These are phyloP conservation scores for Agapornis roseicollis DNA, from an alignment of 2,113 vertebrate species.

Conservation along the genomic window DNA sequence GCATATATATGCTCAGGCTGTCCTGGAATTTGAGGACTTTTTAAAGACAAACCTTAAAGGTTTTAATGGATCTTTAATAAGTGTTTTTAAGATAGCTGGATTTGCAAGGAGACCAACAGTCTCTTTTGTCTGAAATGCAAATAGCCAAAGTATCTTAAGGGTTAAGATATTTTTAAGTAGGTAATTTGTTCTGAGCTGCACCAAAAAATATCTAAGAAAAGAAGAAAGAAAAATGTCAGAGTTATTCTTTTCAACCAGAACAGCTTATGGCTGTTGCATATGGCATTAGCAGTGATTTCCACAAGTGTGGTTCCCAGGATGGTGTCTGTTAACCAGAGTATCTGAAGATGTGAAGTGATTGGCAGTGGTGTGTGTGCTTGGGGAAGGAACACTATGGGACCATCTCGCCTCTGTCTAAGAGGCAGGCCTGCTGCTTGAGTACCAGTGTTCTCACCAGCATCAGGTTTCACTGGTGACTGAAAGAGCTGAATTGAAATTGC, in stretches of 20 bases:
- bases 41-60: neutral
- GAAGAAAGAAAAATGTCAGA: neutral
- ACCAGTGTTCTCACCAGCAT: neutral
- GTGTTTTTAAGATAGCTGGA: neutral
- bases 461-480: neutral
- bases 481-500: neutral
- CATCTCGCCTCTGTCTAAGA: too few relatives aligned
- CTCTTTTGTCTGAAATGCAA: neutral
- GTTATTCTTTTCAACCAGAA: neutral
- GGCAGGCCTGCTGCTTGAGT: neutral
- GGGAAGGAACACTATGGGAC: neutral
- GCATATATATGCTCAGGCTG: neutral
- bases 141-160: neutral
- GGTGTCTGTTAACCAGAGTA: neutral
- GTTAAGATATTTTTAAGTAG: neutral
- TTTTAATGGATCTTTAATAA: neutral
- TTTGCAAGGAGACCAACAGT: neutral
- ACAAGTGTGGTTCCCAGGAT: neutral
- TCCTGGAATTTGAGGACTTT: neutral
- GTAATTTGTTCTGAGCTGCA: neutral
- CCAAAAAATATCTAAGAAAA: neutral
- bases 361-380: accelerated
- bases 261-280: neutral
- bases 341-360: neutral
- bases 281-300: neutral